Evolutionary conservation across 2,888 invertebrate species (phyloP), one percentile per base, ranked within the genome.

Genomic region (Cephus runcator): DNA sequence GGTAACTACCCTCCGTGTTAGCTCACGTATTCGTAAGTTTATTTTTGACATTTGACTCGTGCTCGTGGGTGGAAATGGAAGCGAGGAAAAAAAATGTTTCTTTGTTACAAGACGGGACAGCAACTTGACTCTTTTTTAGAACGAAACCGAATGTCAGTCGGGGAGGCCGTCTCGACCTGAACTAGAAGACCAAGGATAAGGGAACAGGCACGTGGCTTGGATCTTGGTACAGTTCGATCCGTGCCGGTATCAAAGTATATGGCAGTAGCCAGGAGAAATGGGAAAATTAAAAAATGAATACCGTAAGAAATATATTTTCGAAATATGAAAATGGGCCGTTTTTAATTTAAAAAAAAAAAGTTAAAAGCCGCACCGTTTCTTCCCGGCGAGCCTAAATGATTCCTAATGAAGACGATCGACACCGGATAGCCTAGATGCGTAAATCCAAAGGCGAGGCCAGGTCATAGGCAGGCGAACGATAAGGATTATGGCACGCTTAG

Each of bases 401-500:
- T 56, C 6, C 23, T 56, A 23, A 56, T 15, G 56, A 23, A 0
- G 23, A 23, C 9, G 1, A 56, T 23, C 23, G 9, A 23, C 23
- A 23, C 23, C 56, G 56, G 56, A 23, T 23, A 56, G 23, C 56
- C 56, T 56, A 23, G 23, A 56, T 56, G 23, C 23, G 23, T 56
- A 56, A 56, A 56, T 56, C 56, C 56, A 56, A 56, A 56, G 23
- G 56, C 56, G 56, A 56, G 56, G 23, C 56, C 56, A 23, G 56
- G 56, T 56, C 56, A 56, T 9, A 56, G 56, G 56, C 56, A 23
- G 56, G 23, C 23, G 56, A 56, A 56, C 56, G 56, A 56, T 56
- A 56, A 56, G 56, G 56, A 56, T 56, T 56, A 56, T 23, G 56
- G 56, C 9, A 56, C 56, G 56, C 23, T 56, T 81, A 68, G 56